These are phyloP conservation scores for Ptychochromis oligacanthus DNA, from an alignment of 2,113 vertebrate species.

Conservation along the genomic window DNA sequence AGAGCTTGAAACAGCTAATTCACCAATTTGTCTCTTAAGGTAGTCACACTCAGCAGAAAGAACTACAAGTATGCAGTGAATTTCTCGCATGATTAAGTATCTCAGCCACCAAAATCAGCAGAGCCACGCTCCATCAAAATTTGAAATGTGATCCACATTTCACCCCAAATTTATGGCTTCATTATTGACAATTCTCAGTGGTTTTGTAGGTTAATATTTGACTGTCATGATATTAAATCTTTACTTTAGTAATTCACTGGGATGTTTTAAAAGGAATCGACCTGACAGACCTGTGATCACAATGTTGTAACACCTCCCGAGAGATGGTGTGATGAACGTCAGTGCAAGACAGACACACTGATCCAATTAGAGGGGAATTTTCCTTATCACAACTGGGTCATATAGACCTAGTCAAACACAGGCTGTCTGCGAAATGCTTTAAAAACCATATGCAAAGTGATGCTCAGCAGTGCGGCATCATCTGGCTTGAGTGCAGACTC, in stretches of 20 bases:
- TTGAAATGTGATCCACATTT: background rate
- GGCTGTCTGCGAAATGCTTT: constrained; percentile 19
- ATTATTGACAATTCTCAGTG: background rate
- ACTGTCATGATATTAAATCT: background rate
- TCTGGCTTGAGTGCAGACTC: background rate
- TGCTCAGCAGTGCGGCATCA: constrained; percentile 18
- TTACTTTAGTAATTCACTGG: background rate
- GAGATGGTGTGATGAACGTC: background rate
- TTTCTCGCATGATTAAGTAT: background rate
- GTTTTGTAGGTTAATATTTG: background rate
- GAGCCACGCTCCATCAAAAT: background rate
- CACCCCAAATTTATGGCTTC: background rate
- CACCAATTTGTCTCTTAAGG: constrained; percentile 29
- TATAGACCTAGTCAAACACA: constrained; percentile 41
- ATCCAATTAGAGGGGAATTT: constrained; percentile 60
- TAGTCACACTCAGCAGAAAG: constrained; percentile 12
- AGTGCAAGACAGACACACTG: constrained; percentile 26
- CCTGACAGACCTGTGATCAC: constrained; percentile 36
- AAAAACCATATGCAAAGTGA: background rate
- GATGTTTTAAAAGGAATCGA: background rate
- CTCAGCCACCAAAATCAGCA: background rate
- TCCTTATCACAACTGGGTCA: constrained; percentile 58
- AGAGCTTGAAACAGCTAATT: constrained; percentile 26
- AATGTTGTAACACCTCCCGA: constrained; percentile 24
- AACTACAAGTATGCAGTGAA: background rate